Conservation (phyloP, 2,113 vertebrate genomes). For the Lasiurus borealis region DNA sequence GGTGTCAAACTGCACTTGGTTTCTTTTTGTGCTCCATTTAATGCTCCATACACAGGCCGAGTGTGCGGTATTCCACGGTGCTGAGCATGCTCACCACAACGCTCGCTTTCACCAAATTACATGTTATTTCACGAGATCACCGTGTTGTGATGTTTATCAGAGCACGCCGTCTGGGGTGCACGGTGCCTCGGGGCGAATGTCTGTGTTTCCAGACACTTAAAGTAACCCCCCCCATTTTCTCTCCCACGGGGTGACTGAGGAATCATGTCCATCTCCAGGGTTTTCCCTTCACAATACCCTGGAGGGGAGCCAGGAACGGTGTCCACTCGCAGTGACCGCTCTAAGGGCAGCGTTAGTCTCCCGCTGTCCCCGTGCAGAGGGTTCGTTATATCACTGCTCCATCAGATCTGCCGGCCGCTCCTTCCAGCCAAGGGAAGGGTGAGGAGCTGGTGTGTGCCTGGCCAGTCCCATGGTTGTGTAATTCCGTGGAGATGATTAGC, state of each 20-base stretch:
- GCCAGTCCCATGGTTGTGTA: background rate
- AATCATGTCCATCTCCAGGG: slow-evolving; percentile 84
- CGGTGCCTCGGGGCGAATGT: too few species aligned
- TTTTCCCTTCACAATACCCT: slow-evolving; percentile 77
- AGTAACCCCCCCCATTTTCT: slow-evolving; percentile 47
- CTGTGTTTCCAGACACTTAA: slow-evolving; percentile 76
- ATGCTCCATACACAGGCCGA: background rate
- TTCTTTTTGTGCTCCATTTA: background rate
- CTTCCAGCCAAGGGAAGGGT: slow-evolving; percentile 55
- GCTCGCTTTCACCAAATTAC: slow-evolving; percentile 47
- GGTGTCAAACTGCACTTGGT: too few species aligned
- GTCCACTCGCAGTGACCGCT: slow-evolving; percentile 71
- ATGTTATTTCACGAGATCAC: slow-evolving; percentile 26
- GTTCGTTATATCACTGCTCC: too few species aligned
- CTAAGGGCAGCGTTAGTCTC: slow-evolving; percentile 16
- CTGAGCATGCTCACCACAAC: background rate
- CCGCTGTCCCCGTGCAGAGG: too few species aligned
- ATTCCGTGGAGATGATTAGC: background rate
- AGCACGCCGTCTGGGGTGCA: slow-evolving; percentile 66
- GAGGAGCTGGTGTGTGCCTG: slow-evolving; percentile 49
- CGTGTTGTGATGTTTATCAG: slow-evolving; percentile 73
- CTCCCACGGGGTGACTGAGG: slow-evolving; percentile 78
- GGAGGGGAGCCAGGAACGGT: slow-evolving; percentile 78
- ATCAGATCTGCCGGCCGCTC: too few species aligned
- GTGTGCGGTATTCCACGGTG: background rate